A percentile compares a stretch with the other conserved stretches of the same genome.
Conservation (phyloP, 35 echinoderm and acorn worm genomes). For the Ophiothrix spiculata region DNA sequence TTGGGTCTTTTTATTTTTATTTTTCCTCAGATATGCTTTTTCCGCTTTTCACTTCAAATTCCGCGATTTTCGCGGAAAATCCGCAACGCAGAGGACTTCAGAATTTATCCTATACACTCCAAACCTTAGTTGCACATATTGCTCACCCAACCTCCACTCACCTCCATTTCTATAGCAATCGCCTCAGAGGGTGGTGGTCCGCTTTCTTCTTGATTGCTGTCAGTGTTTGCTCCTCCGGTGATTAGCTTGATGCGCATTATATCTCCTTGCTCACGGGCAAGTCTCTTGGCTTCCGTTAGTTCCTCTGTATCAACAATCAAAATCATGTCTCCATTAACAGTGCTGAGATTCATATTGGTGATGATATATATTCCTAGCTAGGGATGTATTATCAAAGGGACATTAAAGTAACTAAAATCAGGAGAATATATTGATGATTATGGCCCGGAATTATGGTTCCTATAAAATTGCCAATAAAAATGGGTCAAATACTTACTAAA, state of each 20-base stretch:
- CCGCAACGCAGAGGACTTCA: neutral
- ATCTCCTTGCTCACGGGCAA: constrained; percentile 36
- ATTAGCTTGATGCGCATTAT: constrained; percentile 50
- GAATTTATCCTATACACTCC: neutral
- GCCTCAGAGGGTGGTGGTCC: neutral
- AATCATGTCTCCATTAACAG: too few species aligned
- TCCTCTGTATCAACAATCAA: constrained; percentile 37
- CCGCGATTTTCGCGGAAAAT: too few species aligned
- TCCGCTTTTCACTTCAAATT: too few species aligned
- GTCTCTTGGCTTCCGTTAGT: constrained; percentile 40
- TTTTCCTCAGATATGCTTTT: too few species aligned
- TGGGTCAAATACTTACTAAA: too few species aligned
- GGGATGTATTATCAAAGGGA: neutral
- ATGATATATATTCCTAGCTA: too few species aligned
- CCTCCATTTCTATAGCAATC: neutral
- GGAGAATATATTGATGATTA: neutral
- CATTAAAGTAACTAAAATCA: neutral
- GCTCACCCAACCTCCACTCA: neutral
- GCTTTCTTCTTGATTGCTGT: neutral
- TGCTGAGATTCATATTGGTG: too few species aligned
- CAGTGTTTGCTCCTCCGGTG: neutral
- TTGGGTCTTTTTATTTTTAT: too few species aligned
- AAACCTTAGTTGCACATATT: neutral
- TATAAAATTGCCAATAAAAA: neutral
- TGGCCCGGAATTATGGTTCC: neutral